Conservation (phyloP, 2,113 vertebrate genomes). For the Anguilla japonica region DNA sequence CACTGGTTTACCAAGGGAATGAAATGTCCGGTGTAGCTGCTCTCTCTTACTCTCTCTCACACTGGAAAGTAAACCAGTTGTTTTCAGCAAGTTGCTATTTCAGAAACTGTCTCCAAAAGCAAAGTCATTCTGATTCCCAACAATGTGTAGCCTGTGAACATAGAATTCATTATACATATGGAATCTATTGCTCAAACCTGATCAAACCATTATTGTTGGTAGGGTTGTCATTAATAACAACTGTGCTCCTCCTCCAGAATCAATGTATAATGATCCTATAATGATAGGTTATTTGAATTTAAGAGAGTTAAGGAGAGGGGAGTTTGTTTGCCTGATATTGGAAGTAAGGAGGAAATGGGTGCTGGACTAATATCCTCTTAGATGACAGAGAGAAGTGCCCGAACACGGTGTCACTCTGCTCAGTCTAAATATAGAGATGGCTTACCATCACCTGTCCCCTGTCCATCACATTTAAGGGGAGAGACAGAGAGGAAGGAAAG, state of each 20-base stretch:
- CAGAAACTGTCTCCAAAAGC: too few species aligned
- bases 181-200: too few species aligned
- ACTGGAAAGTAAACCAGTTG: too few species aligned
- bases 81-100: too few species aligned
- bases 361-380: background rate
- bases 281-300: background rate
- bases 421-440: slow-evolving; percentile 18
- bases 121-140: background rate
- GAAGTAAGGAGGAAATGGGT: background rate
- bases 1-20: too few species aligned
- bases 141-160: background rate
- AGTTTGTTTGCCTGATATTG: background rate
- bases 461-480: slow-evolving; percentile 12
- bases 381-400: background rate
- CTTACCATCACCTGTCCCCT: slow-evolving; percentile 10
- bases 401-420: background rate
- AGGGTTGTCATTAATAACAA: background rate
- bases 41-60: too few species aligned
- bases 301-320: background rate
- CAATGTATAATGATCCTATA: background rate
- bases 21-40: too few species aligned
- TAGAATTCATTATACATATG: background rate
- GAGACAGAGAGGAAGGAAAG: background rate
- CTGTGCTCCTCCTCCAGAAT: background rate
- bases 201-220: too few species aligned